A percentile compares a stretch with the other conserved stretches of the same genome.
Evolutionary conservation across 1,140 invertebrate genomes (phyloP).

Genomic region (Drosophila punjabiensis): DNA sequence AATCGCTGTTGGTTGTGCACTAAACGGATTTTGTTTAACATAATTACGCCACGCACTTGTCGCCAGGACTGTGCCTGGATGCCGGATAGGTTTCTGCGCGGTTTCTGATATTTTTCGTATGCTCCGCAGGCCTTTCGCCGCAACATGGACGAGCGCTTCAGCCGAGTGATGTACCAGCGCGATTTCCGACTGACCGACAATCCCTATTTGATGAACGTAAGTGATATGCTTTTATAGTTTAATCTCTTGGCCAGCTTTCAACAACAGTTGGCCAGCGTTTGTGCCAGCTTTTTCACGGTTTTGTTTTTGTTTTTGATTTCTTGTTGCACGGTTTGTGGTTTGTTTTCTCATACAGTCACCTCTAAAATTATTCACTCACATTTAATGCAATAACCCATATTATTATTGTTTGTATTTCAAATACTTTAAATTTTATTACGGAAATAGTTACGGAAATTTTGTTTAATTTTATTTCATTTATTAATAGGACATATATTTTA

Average conservation of each 20-base stretch:
- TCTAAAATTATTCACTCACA: conserved; percentile 6
- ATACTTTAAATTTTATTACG: neutral
- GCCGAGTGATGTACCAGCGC: conserved; percentile 86
- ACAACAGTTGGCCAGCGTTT: conserved; percentile 1
- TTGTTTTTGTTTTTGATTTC: conserved; percentile 6
- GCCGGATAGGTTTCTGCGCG: conserved; percentile 10
- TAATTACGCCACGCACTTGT: conserved; percentile 27
- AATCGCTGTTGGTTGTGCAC: conserved; percentile 58
- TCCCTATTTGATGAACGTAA: conserved; percentile 87
- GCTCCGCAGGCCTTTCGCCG: conserved; percentile 86
- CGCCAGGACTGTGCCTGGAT: conserved; percentile 7
- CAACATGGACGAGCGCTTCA: conserved; percentile 86
- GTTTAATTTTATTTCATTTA: neutral
- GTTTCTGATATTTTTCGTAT: conserved; percentile 37
- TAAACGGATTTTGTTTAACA: conserved; percentile 65
- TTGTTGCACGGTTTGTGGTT: neutral
- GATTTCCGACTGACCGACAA: conserved; percentile 86
- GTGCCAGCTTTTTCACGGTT: conserved; percentile 11
- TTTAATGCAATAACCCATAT: neutral
- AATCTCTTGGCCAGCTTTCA: conserved; percentile 3
- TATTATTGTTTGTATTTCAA: neutral
- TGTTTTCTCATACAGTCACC: neutral
- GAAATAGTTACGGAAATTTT: neutral
- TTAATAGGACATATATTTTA: neutral
- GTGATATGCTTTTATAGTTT: conserved; percentile 43